Conservation (phyloP, 2,113 vertebrate species). For the pig (Sus scrofa) region DNA sequence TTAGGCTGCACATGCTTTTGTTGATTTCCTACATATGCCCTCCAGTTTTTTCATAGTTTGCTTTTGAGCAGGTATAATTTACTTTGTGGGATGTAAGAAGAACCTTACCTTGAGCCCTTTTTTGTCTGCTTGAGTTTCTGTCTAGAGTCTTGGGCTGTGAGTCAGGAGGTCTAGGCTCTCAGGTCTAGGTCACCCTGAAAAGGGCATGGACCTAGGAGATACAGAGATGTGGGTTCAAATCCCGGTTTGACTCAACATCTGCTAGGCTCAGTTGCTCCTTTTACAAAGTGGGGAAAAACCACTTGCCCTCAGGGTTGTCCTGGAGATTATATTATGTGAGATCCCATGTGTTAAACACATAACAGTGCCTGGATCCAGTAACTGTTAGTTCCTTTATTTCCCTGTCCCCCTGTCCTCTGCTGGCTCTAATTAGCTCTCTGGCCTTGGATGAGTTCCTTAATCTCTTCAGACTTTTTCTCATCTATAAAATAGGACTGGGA, state of each 20-base stretch:
- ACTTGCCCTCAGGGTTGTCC: background rate
- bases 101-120: background rate
- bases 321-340: background rate
- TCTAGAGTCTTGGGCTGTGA: background rate
- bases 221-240: conserved; percentile 1
- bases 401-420: background rate
- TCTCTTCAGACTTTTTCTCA: conserved; percentile 51
- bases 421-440: background rate
- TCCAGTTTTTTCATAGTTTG: conserved; percentile 53
- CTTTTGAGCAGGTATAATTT: conserved; percentile 61
- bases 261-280: background rate
- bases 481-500: conserved; percentile 23
- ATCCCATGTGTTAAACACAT: background rate
- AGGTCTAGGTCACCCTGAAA: background rate
- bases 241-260: background rate
- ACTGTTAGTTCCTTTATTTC: background rate
- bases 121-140: background rate
- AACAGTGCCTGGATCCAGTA: background rate
- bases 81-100: conserved; percentile 39
- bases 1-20: conserved; percentile 40
- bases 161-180: background rate
- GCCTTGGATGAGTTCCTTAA: conserved; percentile 10
- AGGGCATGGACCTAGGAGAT: background rate
- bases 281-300: background rate
- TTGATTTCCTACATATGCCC: conserved; percentile 6